Conservation (phyloP, 2,888 invertebrate genomes). For the Bruchidius siliquastri region DNA sequence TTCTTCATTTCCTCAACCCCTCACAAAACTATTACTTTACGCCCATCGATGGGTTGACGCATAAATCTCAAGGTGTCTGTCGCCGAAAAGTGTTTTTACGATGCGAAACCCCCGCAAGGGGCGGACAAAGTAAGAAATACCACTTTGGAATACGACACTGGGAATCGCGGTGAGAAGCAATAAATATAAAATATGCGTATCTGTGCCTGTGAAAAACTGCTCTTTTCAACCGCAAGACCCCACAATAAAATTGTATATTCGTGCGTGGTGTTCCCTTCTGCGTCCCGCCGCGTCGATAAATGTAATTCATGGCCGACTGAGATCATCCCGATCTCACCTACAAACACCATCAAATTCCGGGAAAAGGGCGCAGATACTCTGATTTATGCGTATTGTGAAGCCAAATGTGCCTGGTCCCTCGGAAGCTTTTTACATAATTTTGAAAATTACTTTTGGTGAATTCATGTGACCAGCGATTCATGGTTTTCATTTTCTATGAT, state of each 20-base stretch:
- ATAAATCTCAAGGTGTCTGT: not conserved
- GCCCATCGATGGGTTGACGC: not conserved
- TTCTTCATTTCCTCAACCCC: not conserved
- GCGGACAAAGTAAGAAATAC: constrained; percentile 37
- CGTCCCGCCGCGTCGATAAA: constrained; percentile 35
- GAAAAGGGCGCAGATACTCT: constrained; percentile 24
- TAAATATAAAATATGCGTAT: constrained; percentile 44
- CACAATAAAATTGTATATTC: constrained; percentile 30
- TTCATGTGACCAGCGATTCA: too few relatives aligned
- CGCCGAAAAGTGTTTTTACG: not conserved
- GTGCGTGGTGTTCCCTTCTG: constrained; percentile 14
- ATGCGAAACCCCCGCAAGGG: not conserved
- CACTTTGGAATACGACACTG: constrained; percentile 38
- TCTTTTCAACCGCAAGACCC: constrained; percentile 22
- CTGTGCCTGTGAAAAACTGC: constrained; percentile 37
- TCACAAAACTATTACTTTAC: not conserved
- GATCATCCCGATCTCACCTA: constrained; percentile 34
- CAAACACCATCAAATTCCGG: constrained; percentile 37
- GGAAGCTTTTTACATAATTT: constrained; percentile 20
- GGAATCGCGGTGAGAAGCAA: constrained; percentile 41
- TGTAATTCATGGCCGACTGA: constrained; percentile 35
- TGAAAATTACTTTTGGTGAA: not conserved
- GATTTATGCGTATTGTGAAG: constrained; percentile 29
- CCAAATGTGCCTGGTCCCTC: constrained; percentile 8
- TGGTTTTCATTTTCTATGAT: too few relatives aligned